Evolutionary conservation across 2,888 invertebrate genomes (phyloP).

Genomic region (Brachynemurus nebulosus): DNA sequence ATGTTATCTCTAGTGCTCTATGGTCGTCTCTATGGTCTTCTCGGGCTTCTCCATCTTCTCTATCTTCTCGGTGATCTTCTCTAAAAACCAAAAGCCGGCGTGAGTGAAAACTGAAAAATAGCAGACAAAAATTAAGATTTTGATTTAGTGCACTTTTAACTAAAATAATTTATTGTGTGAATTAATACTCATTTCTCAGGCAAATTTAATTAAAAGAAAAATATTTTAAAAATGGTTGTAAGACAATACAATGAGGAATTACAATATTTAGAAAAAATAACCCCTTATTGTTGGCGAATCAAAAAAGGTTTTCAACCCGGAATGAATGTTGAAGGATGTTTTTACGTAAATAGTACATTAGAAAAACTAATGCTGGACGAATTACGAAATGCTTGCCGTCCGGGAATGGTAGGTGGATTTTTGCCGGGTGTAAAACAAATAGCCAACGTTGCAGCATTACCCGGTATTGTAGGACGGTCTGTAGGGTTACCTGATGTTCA

Average conservation of each 20-base stretch:
- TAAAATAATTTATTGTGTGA: too few species aligned
- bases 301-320: slow-evolving; percentile 98
- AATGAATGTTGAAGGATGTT: slow-evolving; percentile 97
- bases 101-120: too few species aligned
- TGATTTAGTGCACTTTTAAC: too few species aligned
- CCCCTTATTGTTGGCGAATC: slow-evolving; percentile 76
- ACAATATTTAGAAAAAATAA: slow-evolving; percentile 81
- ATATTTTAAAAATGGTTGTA: slow-evolving; percentile 75
- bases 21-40: too few species aligned
- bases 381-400: slow-evolving; percentile 75
- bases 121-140: too few species aligned
- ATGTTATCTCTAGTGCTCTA: too few species aligned
- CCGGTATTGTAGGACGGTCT: slow-evolving; percentile 88
- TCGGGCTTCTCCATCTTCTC: too few species aligned
- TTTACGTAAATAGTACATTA: slow-evolving; percentile 85
- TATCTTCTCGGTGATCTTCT: too few species aligned
- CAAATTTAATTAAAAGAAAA: too few species aligned
- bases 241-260: slow-evolving; percentile 86
- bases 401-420: slow-evolving; percentile 88
- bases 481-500: slow-evolving; percentile 95
- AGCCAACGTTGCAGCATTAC: slow-evolving; percentile 95
- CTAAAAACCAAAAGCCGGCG: too few species aligned
- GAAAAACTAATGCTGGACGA: slow-evolving; percentile 97
- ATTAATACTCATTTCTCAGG: too few species aligned
- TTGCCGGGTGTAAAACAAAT: slow-evolving; percentile 98